These are phyloP conservation scores for Rhabdophis nuchalis DNA, from an alignment of 2,797 vertebrate genomes.

Conservation along the genomic window DNA sequence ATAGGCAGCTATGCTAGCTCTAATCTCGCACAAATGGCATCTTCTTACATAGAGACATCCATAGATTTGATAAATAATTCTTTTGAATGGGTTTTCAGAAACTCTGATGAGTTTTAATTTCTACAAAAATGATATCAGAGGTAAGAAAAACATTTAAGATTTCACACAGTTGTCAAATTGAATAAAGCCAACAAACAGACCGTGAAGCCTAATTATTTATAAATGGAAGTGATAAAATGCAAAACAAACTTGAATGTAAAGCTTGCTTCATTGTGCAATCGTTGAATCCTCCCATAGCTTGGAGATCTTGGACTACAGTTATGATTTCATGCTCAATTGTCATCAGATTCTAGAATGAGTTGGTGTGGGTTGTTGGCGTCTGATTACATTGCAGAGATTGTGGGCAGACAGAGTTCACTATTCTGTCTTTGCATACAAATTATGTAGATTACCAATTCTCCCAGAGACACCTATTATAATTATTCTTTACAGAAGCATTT, in stretches of 20 bases:
- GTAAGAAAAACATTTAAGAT: constrained; percentile 16
- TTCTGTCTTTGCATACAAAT: background rate
- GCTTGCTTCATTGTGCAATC: background rate
- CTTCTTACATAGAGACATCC: background rate
- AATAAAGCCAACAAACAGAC: constrained; percentile 11
- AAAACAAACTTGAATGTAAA: background rate
- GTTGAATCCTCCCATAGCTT: background rate
- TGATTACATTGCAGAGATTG: background rate
- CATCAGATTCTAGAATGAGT: background rate
- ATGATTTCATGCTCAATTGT: background rate
- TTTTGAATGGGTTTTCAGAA: constrained; percentile 7
- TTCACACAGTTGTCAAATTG: constrained; percentile 25
- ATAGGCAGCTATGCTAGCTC: background rate
- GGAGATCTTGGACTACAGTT: background rate
- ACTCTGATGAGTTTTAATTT: background rate
- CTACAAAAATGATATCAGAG: background rate
- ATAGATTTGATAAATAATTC: background rate
- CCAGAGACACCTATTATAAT: background rate
- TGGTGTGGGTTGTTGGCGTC: background rate
- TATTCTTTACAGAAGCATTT: background rate
- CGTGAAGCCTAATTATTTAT: constrained; percentile 19
- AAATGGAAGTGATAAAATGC: constrained; percentile 18
- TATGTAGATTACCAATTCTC: background rate
- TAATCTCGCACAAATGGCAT: constrained; percentile 6
- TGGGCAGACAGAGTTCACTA: background rate